phyloP scores from a whole-genome alignment of 2,797 vertebrate genomes.

The Fistularia commersonii region DNA sequence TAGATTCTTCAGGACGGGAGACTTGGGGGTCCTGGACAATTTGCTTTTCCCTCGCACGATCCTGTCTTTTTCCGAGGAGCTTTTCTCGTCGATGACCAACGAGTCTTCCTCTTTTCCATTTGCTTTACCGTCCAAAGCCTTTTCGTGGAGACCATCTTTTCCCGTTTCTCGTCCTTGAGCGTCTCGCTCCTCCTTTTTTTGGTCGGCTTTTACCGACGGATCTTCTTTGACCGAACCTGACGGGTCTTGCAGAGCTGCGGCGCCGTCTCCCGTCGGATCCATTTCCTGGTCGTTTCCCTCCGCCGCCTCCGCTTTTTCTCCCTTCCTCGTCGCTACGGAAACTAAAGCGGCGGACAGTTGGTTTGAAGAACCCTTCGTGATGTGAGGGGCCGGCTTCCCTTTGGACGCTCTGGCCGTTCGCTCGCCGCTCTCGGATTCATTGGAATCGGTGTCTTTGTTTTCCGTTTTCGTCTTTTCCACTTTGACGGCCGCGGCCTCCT shows the following conservation, averaged over 20 bases:
- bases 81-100: slow-evolving; percentile 61
- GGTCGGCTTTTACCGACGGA: slow-evolving; percentile 47
- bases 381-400: slow-evolving; percentile 84
- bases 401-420: slow-evolving; percentile 78
- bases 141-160: slow-evolving; percentile 42
- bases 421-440: slow-evolving; percentile 77
- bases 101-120: slow-evolving; percentile 55
- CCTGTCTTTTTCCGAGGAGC: slow-evolving; percentile 67
- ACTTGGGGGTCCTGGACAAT: slow-evolving; percentile 76
- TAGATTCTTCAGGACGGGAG: slow-evolving; percentile 82
- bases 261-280: slow-evolving; percentile 61
- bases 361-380: slow-evolving; percentile 73
- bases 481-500: slow-evolving; percentile 79
- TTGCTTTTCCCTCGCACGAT: slow-evolving; percentile 67
- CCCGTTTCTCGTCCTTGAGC: slow-evolving; percentile 49
- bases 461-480: slow-evolving; percentile 77
- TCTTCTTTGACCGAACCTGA: slow-evolving; percentile 52
- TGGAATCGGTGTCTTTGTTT: slow-evolving; percentile 80
- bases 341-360: slow-evolving; percentile 56
- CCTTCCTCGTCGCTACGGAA: slow-evolving; percentile 76
- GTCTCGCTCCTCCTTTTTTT: slow-evolving; percentile 78
- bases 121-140: slow-evolving; percentile 51
- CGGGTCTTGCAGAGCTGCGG: slow-evolving; percentile 41
- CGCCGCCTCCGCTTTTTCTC: slow-evolving; percentile 72
- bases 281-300: slow-evolving; percentile 66